Percentiles rank a stretch among this genome's conserved stretches.
These are phyloP conservation scores for Mythimna loreyi DNA, from an alignment of 2,888 invertebrate species.

Conservation along the genomic window DNA sequence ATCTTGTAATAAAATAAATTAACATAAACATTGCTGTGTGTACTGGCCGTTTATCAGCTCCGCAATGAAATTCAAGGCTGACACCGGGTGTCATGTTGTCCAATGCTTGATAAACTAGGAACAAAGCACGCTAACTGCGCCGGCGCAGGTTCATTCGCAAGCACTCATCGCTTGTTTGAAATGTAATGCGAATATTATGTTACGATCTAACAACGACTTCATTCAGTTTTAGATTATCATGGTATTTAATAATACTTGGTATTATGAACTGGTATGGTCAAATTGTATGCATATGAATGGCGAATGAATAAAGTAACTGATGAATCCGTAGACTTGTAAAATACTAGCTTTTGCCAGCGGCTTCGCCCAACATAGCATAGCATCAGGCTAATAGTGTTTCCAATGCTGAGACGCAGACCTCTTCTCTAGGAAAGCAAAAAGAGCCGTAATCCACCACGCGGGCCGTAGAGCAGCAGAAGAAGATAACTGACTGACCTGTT, in stretches of 20 bases:
- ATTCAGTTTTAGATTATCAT: constrained; percentile 16
- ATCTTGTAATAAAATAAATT: constrained; percentile 79
- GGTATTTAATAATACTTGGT: neutral
- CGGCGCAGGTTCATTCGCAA: constrained; percentile 49
- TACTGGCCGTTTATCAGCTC: constrained; percentile 74
- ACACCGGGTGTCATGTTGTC: constrained; percentile 74
- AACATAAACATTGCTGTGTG: constrained; percentile 72
- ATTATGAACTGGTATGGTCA: neutral
- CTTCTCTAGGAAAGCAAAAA: no score
- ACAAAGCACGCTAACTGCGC: constrained; percentile 54
- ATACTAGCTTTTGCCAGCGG: no score
- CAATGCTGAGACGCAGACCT: no score
- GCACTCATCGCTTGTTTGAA: constrained; percentile 43
- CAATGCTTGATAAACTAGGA: constrained; percentile 73
- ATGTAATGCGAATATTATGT: constrained; percentile 34
- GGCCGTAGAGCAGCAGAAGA: no score
- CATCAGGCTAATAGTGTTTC: no score
- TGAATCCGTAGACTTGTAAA: no score
- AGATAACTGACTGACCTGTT: no score
- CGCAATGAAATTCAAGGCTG: constrained; percentile 80
- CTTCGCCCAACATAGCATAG: no score
- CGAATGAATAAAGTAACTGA: neutral
- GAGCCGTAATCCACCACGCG: no score
- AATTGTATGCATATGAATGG: neutral
- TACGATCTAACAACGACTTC: constrained; percentile 28